Conservation (phyloP, 2,888 invertebrate genomes). For the Acrobasis consociella region DNA sequence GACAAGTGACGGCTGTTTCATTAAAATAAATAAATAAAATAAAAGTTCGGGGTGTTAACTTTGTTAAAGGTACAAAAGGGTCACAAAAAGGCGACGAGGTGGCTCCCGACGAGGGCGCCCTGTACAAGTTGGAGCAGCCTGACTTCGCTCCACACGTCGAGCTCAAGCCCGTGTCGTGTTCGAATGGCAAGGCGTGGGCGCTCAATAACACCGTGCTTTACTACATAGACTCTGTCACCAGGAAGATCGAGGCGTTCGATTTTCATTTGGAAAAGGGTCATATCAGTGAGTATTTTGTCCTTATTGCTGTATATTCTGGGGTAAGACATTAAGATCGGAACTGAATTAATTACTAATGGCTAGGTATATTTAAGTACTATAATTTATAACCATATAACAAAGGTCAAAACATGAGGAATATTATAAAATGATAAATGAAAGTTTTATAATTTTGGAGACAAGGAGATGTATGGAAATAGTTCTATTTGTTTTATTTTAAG, state of each 20-base stretch:
- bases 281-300: slow-evolving; percentile 11
- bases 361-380: too few relatives aligned
- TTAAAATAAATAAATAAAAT: too few relatives aligned
- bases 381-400: too few relatives aligned
- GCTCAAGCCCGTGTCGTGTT: slow-evolving; percentile 74
- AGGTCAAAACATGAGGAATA: too few relatives aligned
- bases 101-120: slow-evolving; percentile 56
- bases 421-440: too few relatives aligned
- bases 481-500: slow-evolving; percentile 6
- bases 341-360: too few relatives aligned
- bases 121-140: slow-evolving; percentile 70
- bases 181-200: slow-evolving; percentile 88
- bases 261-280: slow-evolving; percentile 76
- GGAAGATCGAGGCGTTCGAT: slow-evolving; percentile 83
- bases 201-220: slow-evolving; percentile 81
- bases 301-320: too few relatives aligned
- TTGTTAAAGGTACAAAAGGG: slow-evolving; percentile 52
- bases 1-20: too few relatives aligned
- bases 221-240: slow-evolving; percentile 85
- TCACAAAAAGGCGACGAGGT: slow-evolving; percentile 41
- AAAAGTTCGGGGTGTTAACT: too few relatives aligned
- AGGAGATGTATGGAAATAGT: too few relatives aligned
- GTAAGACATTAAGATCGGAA: too few relatives aligned
- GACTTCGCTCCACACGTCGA: slow-evolving; percentile 40
- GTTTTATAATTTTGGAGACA: too few relatives aligned